phyloP scores from a whole-genome alignment of 2,113 vertebrate species.

The Dicrurus megarhynchus region DNA sequence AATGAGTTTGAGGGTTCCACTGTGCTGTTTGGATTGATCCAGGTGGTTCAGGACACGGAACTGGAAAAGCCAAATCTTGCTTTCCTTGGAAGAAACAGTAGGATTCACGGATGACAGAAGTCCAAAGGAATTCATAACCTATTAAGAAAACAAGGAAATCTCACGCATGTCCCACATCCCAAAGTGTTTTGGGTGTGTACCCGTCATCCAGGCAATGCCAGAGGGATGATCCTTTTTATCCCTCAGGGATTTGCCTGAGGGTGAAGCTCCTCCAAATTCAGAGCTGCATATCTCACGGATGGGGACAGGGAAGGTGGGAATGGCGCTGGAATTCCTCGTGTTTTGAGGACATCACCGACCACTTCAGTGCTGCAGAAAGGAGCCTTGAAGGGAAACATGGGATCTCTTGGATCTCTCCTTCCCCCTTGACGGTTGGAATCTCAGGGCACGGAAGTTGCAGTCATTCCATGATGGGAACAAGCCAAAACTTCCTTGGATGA shows the following conservation, averaged over 20 bases:
- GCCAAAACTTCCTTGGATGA: no score
- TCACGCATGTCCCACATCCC: background rate
- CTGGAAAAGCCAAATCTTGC: background rate
- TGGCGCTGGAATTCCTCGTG: background rate
- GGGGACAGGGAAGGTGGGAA: background rate
- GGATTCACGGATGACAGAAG: background rate
- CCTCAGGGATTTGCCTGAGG: background rate
- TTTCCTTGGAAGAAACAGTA: background rate
- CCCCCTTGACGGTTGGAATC: background rate
- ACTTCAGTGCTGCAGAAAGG: background rate
- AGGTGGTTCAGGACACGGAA: rapidly evolving
- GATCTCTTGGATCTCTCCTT: background rate
- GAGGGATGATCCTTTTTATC: background rate
- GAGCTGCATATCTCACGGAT: rapidly evolving
- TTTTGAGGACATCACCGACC: rapidly evolving
- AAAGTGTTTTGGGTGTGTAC: background rate
- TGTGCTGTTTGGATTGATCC: background rate
- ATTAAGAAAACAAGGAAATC: background rate
- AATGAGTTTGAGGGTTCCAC: background rate
- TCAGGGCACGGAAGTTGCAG: background rate
- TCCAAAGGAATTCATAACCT: background rate
- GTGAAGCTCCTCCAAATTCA: background rate
- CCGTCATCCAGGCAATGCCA: background rate
- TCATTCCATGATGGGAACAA: background rate
- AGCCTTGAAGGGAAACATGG: background rate